Conservation (phyloP, 2,113 vertebrate genomes). For the Donacobius atricapilla region DNA sequence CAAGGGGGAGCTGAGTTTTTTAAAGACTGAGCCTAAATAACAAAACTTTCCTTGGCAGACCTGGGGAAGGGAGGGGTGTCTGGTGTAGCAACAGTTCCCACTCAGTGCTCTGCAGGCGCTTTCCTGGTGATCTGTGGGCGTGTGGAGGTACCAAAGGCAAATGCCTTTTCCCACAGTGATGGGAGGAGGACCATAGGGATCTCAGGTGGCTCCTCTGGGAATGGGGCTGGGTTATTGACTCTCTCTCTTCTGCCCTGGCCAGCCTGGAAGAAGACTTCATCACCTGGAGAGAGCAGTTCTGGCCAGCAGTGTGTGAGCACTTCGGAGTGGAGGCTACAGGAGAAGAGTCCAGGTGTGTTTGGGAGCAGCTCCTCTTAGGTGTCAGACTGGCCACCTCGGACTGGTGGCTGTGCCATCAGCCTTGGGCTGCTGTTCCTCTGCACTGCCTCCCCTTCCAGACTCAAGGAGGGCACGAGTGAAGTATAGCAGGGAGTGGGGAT, state of each 20-base stretch:
- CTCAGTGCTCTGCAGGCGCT: background rate
- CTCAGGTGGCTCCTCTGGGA: background rate
- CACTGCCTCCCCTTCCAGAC: background rate
- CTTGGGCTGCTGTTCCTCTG: background rate
- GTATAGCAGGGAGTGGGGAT: background rate
- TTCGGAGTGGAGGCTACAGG: constrained; percentile 95
- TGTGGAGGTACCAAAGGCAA: background rate
- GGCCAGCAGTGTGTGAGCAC: constrained; percentile 94
- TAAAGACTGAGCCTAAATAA: background rate
- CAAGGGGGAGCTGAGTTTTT: background rate
- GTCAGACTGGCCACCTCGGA: background rate
- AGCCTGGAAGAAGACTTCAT: constrained; percentile 96
- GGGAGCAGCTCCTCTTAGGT: background rate
- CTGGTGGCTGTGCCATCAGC: background rate
- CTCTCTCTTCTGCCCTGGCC: background rate
- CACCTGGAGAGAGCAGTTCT: constrained; percentile 98
- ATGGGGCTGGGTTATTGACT: background rate
- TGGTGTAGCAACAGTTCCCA: background rate
- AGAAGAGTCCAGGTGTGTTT: constrained; percentile 91
- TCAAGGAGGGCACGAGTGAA: fast-evolving
- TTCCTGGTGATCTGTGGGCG: background rate
- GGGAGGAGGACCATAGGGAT: background rate
- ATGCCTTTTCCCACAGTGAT: background rate
- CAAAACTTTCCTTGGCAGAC: background rate
- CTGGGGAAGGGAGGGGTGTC: background rate